Base-by-base conservation (phyloP, 2,113 vertebrate genomes). In the Panurus biarmicus region DNA sequence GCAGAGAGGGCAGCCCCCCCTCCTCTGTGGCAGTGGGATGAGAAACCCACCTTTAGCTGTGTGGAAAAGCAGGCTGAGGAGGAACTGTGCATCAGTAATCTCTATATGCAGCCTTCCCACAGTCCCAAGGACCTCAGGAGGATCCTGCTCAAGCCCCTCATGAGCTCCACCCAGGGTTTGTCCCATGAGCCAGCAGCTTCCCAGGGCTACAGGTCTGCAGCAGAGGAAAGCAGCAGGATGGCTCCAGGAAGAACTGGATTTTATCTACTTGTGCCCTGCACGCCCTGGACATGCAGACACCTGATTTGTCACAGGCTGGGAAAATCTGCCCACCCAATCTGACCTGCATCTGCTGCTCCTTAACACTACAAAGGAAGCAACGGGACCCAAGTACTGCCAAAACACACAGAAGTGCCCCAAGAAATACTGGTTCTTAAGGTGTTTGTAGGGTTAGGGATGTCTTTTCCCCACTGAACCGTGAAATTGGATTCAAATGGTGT, bases 61-160 rank as follows among this genome's bases (percentile, higher is more conserved):
- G 56, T 60, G 66, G 45, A 74, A 71, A 71, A 92, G 29, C 26
- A 42, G 47, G 11, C 11, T 48, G n/a, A 10, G 18, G 35, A 11
- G 11, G 48, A 67, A 67, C 4, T 58, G 13, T 60, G 25, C 29
- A 25, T 31, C 33, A 22, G 6, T 28, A 13, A 53, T 35, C 35
- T 70, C 51, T 20, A 36, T 24, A 4, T 24, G n/a, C 56, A 78
- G 56, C 44, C 10, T 29, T 75, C 33, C 33, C 0, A 0, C 35
- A 75, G 61, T 58, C 20, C 47, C 31, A 70, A 33, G 50, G 50
- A 38, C 8, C 2, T 3, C 70, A 33, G 36, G 3, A 85, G 21
- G 19, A 18, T 76, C 29, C 5, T 0, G 1, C 40, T 66, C 22
- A 66, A 87, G 47, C 4, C n/a, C 9, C 23, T 0, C 0, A 1